phyloP scores from a whole-genome alignment of 2,888 invertebrate species.

The Lacanobia wlatinum region DNA sequence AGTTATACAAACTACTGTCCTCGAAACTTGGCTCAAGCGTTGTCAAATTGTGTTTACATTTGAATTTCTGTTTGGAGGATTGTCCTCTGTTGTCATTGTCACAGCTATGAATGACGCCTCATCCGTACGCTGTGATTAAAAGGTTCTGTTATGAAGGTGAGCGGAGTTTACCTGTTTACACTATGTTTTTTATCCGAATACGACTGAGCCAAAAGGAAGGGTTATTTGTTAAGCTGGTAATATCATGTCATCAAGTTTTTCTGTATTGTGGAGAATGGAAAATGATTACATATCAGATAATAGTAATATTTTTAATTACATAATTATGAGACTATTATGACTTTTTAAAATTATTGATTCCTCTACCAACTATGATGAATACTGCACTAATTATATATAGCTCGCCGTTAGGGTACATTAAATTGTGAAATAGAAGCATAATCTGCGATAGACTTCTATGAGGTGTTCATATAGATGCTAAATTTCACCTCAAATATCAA shows the following conservation, averaged over 20 bases:
- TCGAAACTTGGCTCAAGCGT: conserved; percentile 53
- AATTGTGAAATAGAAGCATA: not conserved
- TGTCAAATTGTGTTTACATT: conserved; percentile 61
- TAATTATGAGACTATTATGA: no score
- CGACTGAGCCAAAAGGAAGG: not conserved
- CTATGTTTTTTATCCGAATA: not conserved
- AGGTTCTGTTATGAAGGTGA: conserved; percentile 35
- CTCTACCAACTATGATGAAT: not conserved
- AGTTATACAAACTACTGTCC: conserved; percentile 67
- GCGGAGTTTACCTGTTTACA: not conserved
- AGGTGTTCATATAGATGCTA: conserved; percentile 10
- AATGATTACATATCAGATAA: no score
- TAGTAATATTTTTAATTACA: no score
- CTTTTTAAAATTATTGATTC: not conserved
- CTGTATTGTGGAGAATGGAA: not conserved
- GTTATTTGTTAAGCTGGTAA: not conserved
- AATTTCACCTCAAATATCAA: conserved; percentile 33
- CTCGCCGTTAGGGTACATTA: not conserved
- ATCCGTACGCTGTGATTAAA: conserved; percentile 43
- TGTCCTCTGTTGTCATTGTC: conserved; percentile 40
- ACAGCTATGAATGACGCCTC: conserved; percentile 42
- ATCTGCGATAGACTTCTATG: not conserved
- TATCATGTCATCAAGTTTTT: not conserved
- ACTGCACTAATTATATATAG: no score
- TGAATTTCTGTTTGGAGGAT: conserved; percentile 57